These are phyloP conservation scores for Nipponia nippon DNA, from an alignment of 2,113 vertebrate genomes.

Conservation along the genomic window DNA sequence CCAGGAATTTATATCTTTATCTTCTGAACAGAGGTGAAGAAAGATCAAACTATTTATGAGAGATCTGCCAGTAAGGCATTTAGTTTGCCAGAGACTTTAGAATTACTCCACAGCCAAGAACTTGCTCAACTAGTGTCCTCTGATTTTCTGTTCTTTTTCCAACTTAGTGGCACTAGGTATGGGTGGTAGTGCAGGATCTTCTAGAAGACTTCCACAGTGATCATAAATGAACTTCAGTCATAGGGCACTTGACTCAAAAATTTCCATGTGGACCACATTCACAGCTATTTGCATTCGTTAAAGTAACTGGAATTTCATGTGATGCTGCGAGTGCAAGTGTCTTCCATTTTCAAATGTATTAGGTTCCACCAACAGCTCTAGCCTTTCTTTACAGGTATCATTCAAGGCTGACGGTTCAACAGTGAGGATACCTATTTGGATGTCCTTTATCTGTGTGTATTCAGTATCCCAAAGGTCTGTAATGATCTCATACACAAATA, in stretches of 20 bases:
- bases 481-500: not conserved
- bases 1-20: not conserved
- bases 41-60: not conserved
- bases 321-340: not conserved
- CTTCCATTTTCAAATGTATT: not conserved
- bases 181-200: not conserved
- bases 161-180: fast-evolving
- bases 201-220: not conserved
- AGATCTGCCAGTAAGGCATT: not conserved
- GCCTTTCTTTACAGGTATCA: not conserved
- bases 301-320: not conserved
- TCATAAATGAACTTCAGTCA: not conserved
- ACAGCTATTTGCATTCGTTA: not conserved
- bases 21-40: not conserved
- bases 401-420: not conserved
- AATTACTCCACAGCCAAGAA: not conserved
- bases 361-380: not conserved
- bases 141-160: not conserved
- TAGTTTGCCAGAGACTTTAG: not conserved
- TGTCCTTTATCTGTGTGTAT: not conserved
- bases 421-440: not conserved
- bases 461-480: not conserved
- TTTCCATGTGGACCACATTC: not conserved
- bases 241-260: not conserved
- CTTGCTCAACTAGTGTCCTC: fast-evolving